Evolutionary conservation across 2,888 invertebrate genomes (phyloP).

Genomic region (Tenthredo distinguenda): DNA sequence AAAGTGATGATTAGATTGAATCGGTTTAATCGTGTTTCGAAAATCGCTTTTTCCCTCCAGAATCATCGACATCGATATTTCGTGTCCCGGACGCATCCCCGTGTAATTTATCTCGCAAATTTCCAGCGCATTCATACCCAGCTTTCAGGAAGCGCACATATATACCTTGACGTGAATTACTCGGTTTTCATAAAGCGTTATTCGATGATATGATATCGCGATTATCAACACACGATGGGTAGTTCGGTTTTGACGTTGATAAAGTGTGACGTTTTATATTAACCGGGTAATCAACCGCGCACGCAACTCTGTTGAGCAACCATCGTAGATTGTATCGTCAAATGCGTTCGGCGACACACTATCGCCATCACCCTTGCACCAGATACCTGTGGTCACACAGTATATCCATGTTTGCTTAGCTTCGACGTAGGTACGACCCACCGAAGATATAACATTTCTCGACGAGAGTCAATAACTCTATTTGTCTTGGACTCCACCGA

Average conservation of each 20-base stretch:
- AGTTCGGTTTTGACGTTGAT: constrained; percentile 20
- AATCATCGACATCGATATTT: neutral
- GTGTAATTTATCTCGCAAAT: neutral
- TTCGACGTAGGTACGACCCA: neutral
- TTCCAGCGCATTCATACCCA: neutral
- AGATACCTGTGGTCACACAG: neutral
- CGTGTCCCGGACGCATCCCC: neutral
- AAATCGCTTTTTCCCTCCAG: neutral
- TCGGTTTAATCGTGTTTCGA: neutral
- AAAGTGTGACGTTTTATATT: constrained; percentile 28
- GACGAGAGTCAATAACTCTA: neutral
- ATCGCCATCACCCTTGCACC: neutral
- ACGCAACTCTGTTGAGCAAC: constrained; percentile 23
- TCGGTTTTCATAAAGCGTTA: constrained; percentile 11
- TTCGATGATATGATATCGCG: constrained; percentile 25
- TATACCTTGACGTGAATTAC: neutral
- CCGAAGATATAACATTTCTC: neutral
- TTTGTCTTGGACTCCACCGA: constrained; percentile 2
- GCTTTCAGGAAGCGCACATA: neutral
- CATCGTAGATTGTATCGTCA: constrained; percentile 15
- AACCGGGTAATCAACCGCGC: constrained; percentile 27
- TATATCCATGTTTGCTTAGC: neutral
- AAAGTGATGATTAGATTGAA: constrained; percentile 1
- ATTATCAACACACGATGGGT: neutral
- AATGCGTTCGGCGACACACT: neutral